These are phyloP conservation scores for Mastomys natalensis DNA, from an alignment of 2,113 vertebrate species.

Conservation along the genomic window DNA sequence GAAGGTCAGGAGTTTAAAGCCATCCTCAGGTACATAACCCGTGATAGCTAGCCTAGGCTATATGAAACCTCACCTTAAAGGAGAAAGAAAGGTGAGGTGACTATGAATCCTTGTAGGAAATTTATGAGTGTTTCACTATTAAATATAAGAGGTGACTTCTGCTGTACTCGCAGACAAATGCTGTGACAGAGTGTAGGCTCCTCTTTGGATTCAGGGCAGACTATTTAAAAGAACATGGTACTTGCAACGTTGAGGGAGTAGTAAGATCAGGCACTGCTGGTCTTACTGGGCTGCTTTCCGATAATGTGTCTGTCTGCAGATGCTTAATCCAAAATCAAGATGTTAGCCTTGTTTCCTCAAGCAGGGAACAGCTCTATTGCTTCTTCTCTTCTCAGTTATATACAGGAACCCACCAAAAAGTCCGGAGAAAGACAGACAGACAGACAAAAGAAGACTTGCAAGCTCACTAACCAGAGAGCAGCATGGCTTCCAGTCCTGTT, in stretches of 20 bases:
- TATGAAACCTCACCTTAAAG: neutral
- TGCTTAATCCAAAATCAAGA: slow-evolving; percentile 31
- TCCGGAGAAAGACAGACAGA: neutral
- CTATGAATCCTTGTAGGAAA: slow-evolving; percentile 2
- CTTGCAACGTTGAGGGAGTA: no score
- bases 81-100: neutral
- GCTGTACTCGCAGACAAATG: neutral
- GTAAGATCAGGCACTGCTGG: neutral
- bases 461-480: neutral
- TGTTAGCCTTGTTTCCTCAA: neutral
- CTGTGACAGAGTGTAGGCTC: neutral
- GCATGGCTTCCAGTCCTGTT: neutral
- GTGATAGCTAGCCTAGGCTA: neutral
- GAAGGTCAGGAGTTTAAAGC: neutral
- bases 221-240: no score
- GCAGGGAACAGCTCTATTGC: slow-evolving; percentile 1
- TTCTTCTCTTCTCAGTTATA: neutral
- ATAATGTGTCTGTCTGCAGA: neutral
- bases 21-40: neutral
- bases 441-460: neutral
- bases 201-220: slow-evolving; percentile 40
- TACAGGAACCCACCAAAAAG: neutral
- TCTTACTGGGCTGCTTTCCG: neutral
- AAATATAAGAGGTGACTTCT: slow-evolving; percentile 28
- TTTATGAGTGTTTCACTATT: slow-evolving; percentile 44